Evolutionary conservation across 2,113 vertebrate genomes (phyloP).

Genomic region (Thymallus thymallus): DNA sequence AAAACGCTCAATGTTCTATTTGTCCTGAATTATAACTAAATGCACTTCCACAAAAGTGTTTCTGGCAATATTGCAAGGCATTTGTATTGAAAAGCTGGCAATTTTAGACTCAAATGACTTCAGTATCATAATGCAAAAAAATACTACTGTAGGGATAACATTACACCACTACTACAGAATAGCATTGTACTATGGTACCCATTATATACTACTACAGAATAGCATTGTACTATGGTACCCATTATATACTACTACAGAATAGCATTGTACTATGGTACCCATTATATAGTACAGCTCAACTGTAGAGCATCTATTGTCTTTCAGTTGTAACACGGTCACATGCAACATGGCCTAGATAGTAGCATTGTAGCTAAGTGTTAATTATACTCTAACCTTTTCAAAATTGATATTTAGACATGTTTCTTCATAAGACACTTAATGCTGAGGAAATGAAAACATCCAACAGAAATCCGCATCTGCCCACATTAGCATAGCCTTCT

Average conservation of each 20-base stretch:
- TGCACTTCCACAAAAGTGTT: no score
- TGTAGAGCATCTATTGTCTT: conserved; percentile 47
- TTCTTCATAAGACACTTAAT: conserved; percentile 54
- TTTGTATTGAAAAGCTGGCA: not conserved
- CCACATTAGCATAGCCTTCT: conserved; percentile 62
- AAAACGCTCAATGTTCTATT: not conserved
- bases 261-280: not conserved
- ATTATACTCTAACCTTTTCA: conserved; percentile 75
- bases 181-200: not conserved
- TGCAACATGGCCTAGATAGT: conserved; percentile 58
- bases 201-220: conserved; percentile 7
- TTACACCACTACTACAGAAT: not conserved
- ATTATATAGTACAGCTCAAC: conserved; percentile 27
- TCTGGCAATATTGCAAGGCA: not conserved
- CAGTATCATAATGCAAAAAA: not conserved
- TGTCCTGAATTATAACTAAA: no score
- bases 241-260: conserved; percentile 3
- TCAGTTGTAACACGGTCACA: conserved; percentile 33
- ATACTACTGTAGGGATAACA: not conserved
- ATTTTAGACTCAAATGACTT: not conserved
- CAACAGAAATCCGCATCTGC: conserved; percentile 64
- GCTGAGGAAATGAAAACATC: conserved; percentile 70
- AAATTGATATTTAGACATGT: conserved; percentile 68
- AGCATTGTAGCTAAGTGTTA: conserved; percentile 67
- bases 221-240: not conserved